These are phyloP conservation scores for Atta cephalotes DNA, from an alignment of 1,140 invertebrate species.

Conservation along the genomic window DNA sequence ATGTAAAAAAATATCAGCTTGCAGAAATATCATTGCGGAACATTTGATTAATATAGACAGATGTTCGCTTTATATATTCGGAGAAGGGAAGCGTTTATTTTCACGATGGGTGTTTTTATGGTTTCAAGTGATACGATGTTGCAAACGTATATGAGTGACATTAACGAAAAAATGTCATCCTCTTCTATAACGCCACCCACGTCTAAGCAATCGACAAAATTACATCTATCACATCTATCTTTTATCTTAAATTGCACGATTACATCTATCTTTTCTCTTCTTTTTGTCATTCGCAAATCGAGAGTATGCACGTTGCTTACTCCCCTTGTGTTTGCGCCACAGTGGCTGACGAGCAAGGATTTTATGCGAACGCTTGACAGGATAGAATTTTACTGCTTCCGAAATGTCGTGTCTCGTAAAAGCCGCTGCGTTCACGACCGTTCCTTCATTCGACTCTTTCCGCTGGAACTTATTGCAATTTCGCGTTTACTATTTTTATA, in stretches of 20 bases:
- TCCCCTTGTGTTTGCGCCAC: conserved; percentile 41
- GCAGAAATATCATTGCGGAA: background rate
- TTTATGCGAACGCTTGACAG: conserved; percentile 79
- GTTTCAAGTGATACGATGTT: background rate
- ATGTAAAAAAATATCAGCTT: background rate
- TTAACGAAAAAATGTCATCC: background rate
- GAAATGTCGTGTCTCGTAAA: conserved; percentile 79
- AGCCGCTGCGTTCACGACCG: conserved; percentile 69
- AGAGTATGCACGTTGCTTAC: conserved; percentile 15
- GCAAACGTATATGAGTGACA: background rate
- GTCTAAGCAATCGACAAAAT: background rate
- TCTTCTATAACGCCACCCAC: background rate
- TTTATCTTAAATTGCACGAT: conserved; percentile 5
- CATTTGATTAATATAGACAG: conserved; percentile 1
- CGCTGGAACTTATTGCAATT: conserved; percentile 74
- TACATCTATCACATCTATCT: conserved; percentile 1
- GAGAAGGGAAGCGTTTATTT: background rate
- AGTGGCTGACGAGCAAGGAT: conserved; percentile 54
- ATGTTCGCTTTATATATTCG: background rate
- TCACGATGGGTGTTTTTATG: background rate
- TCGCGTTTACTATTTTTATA: conserved; percentile 73
- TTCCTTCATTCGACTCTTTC: conserved; percentile 69
- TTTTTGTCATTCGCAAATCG: conserved; percentile 3
- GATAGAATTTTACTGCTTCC: conserved; percentile 79
- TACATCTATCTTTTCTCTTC: background rate